A percentile compares a stretch with the other conserved stretches of the same genome.
Conservation (phyloP, 2,113 vertebrate genomes). For the Nothoprocta pentlandii region DNA sequence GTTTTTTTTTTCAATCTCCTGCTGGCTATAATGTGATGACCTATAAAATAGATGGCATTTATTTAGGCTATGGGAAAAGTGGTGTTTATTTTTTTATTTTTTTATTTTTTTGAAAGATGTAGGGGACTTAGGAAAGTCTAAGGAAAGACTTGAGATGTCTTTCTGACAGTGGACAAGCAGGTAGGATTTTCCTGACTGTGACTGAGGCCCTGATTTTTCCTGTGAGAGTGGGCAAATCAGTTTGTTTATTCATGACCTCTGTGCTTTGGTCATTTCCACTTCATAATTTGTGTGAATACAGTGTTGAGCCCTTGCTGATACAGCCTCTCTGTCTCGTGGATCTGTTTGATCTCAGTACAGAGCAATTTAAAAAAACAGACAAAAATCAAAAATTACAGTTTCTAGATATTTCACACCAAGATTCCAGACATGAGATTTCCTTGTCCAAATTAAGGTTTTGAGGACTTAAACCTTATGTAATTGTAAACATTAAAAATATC, state of each 20-base stretch:
- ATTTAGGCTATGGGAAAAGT: not conserved
- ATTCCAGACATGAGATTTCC: not conserved
- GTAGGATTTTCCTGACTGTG: not conserved
- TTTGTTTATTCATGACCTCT: not conserved
- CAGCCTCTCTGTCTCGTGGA: fast-evolving
- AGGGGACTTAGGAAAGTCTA: fast-evolving
- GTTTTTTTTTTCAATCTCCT: not conserved
- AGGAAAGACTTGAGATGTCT: not conserved
- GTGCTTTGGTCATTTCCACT: not conserved
- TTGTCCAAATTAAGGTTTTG: not conserved
- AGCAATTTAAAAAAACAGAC: not conserved
- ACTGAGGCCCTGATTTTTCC: not conserved
- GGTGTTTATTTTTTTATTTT: no score
- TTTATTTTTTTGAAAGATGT: not conserved
- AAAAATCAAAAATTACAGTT: not conserved
- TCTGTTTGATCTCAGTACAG: not conserved
- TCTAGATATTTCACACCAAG: not conserved
- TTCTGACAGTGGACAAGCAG: not conserved
- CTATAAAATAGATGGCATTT: not conserved
- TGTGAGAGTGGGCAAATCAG: not conserved
- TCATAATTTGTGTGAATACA: not conserved
- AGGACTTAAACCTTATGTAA: not conserved
- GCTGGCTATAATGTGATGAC: not conserved
- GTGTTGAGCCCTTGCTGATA: not conserved
- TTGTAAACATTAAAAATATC: not conserved